A percentile compares a stretch with the other conserved stretches of the same genome.
Evolutionary conservation across 2,888 invertebrate genomes (phyloP).

Genomic region (Apamea anceps): DNA sequence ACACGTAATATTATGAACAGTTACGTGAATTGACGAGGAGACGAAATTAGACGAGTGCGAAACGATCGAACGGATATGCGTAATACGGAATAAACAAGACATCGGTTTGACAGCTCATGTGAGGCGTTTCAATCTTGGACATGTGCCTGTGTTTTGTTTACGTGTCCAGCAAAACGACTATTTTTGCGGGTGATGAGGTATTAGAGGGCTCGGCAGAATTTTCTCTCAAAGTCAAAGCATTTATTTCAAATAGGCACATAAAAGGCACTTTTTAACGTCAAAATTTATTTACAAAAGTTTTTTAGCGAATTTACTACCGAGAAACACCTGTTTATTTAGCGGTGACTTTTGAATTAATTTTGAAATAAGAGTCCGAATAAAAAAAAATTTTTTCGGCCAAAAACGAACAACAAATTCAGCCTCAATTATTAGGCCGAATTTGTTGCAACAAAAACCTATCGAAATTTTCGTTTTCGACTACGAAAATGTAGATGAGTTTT

Average conservation of each 20-base stretch:
- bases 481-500: not conserved
- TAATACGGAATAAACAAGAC: constrained; percentile 40
- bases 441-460: too few relatives aligned
- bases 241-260: not conserved
- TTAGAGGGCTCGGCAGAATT: constrained; percentile 1
- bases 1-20: constrained; percentile 27
- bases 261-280: not conserved
- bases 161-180: constrained; percentile 13
- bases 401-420: too few relatives aligned
- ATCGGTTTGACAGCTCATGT: constrained; percentile 33
- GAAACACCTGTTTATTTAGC: not conserved
- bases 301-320: not conserved
- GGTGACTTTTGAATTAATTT: not conserved
- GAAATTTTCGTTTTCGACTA: not conserved
- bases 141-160: constrained; percentile 56
- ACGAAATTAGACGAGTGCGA: constrained; percentile 53
- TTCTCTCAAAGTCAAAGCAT: not conserved
- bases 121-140: constrained; percentile 42
- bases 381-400: too few relatives aligned
- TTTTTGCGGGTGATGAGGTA: constrained; percentile 25
- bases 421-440: not conserved
- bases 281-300: not conserved
- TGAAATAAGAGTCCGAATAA: not conserved
- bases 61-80: constrained; percentile 43
- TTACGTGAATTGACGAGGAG: constrained; percentile 52